Evolutionary conservation across 2,113 vertebrate species (phyloP).

Genomic region (Notothenia rossii): DNA sequence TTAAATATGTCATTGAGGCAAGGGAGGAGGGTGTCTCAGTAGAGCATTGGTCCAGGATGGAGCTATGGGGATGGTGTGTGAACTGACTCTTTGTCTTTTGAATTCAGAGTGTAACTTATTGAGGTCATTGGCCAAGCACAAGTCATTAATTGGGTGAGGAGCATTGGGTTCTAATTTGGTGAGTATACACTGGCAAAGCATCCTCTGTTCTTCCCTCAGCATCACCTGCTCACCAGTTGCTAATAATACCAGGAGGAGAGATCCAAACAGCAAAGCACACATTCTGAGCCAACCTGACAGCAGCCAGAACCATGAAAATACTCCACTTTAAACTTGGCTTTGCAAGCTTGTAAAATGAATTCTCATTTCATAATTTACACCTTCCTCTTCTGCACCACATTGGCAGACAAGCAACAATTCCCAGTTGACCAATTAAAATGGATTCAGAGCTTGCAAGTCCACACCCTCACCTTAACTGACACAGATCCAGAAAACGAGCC

Average conservation of each 20-base stretch:
- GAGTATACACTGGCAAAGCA: background rate
- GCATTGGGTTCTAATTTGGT: background rate
- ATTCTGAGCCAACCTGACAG: background rate
- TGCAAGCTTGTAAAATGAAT: conserved; percentile 24
- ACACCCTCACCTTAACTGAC: background rate
- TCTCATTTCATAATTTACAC: conserved; percentile 9
- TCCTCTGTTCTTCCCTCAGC: background rate
- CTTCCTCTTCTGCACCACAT: background rate
- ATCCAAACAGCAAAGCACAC: background rate
- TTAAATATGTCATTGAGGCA: no score
- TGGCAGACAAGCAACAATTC: background rate
- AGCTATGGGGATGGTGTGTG: background rate
- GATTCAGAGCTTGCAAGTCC: conserved; percentile 2
- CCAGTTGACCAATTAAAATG: conserved; percentile 18
- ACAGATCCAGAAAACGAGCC: background rate
- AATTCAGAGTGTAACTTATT: background rate
- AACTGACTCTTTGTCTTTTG: background rate
- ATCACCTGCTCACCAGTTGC: background rate
- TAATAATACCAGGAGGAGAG: background rate
- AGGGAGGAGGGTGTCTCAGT: no score
- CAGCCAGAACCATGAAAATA: background rate
- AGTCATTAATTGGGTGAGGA: background rate
- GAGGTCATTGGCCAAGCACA: background rate
- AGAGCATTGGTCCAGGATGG: background rate
- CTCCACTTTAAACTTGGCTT: conserved; percentile 6